These are phyloP conservation scores for Silvanus unidentatus DNA, from an alignment of 2,888 invertebrate species.

Conservation along the genomic window DNA sequence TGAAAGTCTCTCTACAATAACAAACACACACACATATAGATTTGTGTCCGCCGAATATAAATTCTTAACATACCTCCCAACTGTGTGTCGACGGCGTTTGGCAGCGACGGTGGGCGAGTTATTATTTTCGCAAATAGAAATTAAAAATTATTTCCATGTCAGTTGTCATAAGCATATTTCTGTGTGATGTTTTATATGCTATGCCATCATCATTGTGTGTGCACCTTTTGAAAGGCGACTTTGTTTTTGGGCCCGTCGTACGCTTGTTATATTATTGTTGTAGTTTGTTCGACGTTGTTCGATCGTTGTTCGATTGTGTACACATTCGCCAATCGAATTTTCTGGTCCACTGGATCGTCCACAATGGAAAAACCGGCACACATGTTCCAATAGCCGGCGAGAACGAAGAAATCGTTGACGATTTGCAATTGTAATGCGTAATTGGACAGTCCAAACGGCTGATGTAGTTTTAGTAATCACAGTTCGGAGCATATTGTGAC, in stretches of 20 bases:
- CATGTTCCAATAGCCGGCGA: not conserved
- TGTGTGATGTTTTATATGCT: conserved; percentile 11
- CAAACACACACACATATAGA: conserved; percentile 34
- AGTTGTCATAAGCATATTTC: conserved; percentile 28
- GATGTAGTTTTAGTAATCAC: not conserved
- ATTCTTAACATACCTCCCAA: conserved; percentile 40
- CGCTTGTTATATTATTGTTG: not conserved
- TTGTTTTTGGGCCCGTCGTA: not conserved
- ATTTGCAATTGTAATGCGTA: not conserved
- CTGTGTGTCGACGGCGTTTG: no score
- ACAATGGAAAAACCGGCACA: not conserved
- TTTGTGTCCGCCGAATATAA: conserved; percentile 36
- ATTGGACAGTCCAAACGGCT: not conserved
- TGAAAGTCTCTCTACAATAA: conserved; percentile 43
- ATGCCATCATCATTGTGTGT: not conserved
- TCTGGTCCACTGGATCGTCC: conserved; percentile 19
- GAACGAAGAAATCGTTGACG: no score
- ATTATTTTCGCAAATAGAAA: conserved; percentile 44
- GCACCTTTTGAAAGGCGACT: not conserved
- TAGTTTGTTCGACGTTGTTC: conserved; percentile 5
- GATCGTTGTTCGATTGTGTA: conserved; percentile 24
- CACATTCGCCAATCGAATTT: conserved; percentile 29
- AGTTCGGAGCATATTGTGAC: no score
- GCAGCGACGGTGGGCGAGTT: conserved; percentile 23
- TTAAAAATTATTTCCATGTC: conserved; percentile 43